phyloP scores from a whole-genome alignment of 1,140 invertebrate species.

The Oppia nitens region DNA sequence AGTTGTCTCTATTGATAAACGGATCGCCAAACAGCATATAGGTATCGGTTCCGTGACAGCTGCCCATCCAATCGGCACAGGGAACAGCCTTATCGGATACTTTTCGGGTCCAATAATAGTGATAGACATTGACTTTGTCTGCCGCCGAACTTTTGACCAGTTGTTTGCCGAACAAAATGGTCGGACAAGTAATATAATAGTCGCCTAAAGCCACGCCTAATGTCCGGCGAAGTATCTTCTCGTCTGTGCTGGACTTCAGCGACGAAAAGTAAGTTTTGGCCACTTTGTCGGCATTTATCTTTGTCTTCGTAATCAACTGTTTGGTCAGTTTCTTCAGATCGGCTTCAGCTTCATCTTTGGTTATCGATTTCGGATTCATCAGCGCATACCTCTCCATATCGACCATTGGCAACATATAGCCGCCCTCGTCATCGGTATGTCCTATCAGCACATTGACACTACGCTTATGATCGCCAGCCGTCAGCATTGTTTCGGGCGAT shows the following conservation, averaged over 20 bases:
- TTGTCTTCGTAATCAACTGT: not conserved
- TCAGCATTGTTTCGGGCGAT: too few species aligned
- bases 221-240: not conserved
- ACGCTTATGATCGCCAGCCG: too few species aligned
- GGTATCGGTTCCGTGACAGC: not conserved
- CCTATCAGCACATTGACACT: slow-evolving; percentile 2
- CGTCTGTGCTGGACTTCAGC: not conserved
- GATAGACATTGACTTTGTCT: not conserved
- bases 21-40: not conserved
- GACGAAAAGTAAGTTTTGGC: not conserved
- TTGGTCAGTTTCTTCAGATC: too few species aligned
- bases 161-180: not conserved
- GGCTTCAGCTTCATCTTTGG: not conserved
- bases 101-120: slow-evolving; percentile 1
- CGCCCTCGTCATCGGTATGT: slow-evolving; percentile 2
- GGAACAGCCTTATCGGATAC: not conserved
- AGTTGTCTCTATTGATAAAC: not conserved
- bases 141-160: not conserved
- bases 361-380: not conserved
- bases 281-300: not conserved
- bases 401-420: not conserved
- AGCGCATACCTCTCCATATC: not conserved
- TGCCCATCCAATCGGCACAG: slow-evolving; percentile 6
- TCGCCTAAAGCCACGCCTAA: not conserved
- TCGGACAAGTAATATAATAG: slow-evolving; percentile 1